Percentiles rank a stretch among this genome's conserved stretches.
phyloP scores from a whole-genome alignment of 2,888 invertebrate genomes.

The Chymomyza caudatula region DNA sequence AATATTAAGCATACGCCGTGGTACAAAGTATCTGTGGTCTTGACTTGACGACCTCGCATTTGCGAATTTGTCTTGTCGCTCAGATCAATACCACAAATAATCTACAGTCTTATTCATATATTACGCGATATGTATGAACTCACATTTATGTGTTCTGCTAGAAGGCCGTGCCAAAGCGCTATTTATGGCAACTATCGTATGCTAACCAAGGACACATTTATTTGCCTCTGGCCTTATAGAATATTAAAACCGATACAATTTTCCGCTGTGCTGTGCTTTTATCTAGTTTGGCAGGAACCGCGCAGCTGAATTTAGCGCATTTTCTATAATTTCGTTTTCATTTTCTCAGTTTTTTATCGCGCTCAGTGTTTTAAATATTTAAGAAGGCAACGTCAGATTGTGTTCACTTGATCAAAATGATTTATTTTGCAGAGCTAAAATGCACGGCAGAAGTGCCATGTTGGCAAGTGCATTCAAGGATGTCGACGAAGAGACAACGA shows the following conservation, averaged over 20 bases:
- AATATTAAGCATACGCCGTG: not conserved
- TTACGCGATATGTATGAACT: not conserved
- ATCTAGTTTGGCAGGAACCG: not conserved
- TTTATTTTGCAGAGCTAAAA: constrained; percentile 47
- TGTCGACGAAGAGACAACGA: constrained; percentile 14
- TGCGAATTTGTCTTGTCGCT: not conserved
- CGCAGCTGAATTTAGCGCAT: not conserved
- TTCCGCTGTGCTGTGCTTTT: not conserved
- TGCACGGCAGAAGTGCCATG: constrained; percentile 10
- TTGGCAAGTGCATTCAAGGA: constrained; percentile 24
- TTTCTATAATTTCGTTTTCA: not conserved
- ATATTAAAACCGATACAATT: not conserved
- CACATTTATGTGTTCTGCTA: not conserved
- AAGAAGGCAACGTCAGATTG: constrained; percentile 19
- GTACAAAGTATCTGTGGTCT: not conserved
- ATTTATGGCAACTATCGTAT: not conserved
- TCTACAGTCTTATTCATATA: not conserved
- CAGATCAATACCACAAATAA: not conserved
- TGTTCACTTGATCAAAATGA: constrained; percentile 63
- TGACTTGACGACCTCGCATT: not conserved
- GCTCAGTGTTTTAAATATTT: constrained; percentile 45
- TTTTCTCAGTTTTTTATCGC: constrained; percentile 6
- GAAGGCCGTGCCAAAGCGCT: not conserved
- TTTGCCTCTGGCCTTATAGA: not conserved
- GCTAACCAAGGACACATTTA: not conserved